Base-by-base conservation (phyloP, 1,140 invertebrate genomes). In the Aphaenogaster floridana region DNA sequence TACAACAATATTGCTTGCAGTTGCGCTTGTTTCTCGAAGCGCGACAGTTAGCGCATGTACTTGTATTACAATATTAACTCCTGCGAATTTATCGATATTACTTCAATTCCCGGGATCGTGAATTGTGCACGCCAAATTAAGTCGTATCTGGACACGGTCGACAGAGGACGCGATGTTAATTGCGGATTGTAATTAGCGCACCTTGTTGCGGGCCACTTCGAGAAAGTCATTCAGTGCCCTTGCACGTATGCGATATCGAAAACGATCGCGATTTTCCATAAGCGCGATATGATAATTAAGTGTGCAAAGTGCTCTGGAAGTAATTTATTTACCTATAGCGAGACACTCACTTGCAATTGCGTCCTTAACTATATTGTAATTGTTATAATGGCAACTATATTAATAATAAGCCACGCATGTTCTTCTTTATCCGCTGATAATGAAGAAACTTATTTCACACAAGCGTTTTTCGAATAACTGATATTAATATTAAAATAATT, bases 71-170 rank as follows among this genome's bases (percentile, higher is more conserved):
- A 81, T 69, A 39, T 81, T 81, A 71, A 45, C 36, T 81, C 28
- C 64, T 42, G 15, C 15, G 3, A 57, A 69, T 71, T 81, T 81
- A 71, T 81, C 34, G 64, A 69, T 81, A 81, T 81, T 71, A 34
- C n/a, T 71, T 71, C 66, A 57, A 71, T 71, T 45, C 39, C 13
- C 21, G 39, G 28, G 6, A 69, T 45, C 48, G 21, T 54, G 36
- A 80, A 80, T 80, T 48, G 15, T 45, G 11, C 11, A 57, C 17
- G 64, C 50, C 39, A 81, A 81, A 81, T 81, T 81, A 57, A 81
- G 39, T 45, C 36, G 48, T 77, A 64, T 54, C 52, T 21, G 69
- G 21, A 63, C 28, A 54, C n/a, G 21, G 15, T n/a, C 21, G 57
- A 77, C 45, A 13, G n/a, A 84, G 59, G 7, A 42, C 17, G 39